These are phyloP conservation scores for Pelecanoides urinatrix DNA, from an alignment of 2,113 vertebrate species.

Conservation along the genomic window DNA sequence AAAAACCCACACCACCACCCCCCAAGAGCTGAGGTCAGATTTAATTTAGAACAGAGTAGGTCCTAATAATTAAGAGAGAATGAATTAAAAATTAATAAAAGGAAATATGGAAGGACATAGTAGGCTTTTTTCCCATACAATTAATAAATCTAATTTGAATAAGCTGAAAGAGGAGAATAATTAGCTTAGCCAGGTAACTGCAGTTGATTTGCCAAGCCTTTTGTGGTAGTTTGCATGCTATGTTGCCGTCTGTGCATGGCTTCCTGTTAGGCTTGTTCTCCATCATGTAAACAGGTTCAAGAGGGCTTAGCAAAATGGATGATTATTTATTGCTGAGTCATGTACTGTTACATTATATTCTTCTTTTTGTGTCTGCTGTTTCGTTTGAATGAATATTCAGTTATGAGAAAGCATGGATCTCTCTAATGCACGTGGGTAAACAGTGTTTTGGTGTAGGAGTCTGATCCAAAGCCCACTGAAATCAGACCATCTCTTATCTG, in stretches of 20 bases:
- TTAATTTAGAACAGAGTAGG: background rate
- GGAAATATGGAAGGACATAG: background rate
- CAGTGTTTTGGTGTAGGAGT: background rate
- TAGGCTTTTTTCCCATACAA: background rate
- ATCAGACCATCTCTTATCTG: background rate
- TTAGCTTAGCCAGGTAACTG: background rate
- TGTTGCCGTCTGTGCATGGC: too few relatives aligned
- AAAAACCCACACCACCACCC: background rate
- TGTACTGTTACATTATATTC: background rate
- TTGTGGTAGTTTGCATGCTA: background rate
- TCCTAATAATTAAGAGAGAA: background rate
- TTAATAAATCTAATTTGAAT: background rate
- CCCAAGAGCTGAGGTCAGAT: background rate
- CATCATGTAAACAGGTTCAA: background rate
- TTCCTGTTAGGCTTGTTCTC: background rate
- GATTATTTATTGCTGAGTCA: background rate
- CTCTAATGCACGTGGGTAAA: fast-evolving
- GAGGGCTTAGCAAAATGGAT: background rate
- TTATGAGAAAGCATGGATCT: background rate
- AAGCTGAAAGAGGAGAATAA: background rate
- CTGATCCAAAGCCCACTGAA: background rate
- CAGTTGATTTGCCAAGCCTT: background rate
- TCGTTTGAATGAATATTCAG: background rate
- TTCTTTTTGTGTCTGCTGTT: background rate
- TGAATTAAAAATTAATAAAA: background rate